These are phyloP conservation scores for Epizoanthus ramosus DNA, from an alignment of 92 coral and sea anemone species.

Conservation along the genomic window DNA sequence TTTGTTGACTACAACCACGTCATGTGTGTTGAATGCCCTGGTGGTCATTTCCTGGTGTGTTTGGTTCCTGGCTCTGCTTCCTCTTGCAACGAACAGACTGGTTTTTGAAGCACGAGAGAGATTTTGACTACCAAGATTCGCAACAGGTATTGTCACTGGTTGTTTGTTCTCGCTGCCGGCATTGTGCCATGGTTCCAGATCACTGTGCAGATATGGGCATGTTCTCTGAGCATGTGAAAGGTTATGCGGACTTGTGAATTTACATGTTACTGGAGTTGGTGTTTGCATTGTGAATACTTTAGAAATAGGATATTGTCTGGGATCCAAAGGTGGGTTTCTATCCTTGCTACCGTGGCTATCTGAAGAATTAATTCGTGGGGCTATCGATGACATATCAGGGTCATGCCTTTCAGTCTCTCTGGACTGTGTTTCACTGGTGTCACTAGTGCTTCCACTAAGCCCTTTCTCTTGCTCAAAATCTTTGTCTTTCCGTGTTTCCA, in stretches of 20 bases:
- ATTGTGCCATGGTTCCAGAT: conserved; percentile 25
- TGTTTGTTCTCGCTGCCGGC: neutral
- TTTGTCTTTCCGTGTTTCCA: no score
- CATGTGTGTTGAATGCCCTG: conserved; percentile 39
- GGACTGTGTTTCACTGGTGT: no score
- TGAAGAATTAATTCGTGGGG: neutral
- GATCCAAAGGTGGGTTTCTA: neutral
- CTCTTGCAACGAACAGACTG: conserved; percentile 30
- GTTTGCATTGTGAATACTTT: conserved; percentile 22
- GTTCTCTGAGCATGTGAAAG: neutral
- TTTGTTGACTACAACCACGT: conserved; percentile 23
- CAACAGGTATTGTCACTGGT: conserved; percentile 14
- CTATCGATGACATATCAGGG: no score
- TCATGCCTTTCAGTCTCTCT: no score
- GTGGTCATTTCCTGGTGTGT: neutral
- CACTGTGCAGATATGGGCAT: conserved; percentile 24
- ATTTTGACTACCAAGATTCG: neutral
- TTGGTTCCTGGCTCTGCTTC: conserved; percentile 1
- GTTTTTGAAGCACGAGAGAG: conserved; percentile 40
- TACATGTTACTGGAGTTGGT: conserved; percentile 33
- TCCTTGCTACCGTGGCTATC: neutral
- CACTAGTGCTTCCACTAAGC: no score
- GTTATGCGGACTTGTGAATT: conserved; percentile 31
- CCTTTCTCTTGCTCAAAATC: no score
- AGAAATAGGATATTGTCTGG: neutral